phyloP scores from a whole-genome alignment of 2,797 vertebrate species.

The Argentina silus region DNA sequence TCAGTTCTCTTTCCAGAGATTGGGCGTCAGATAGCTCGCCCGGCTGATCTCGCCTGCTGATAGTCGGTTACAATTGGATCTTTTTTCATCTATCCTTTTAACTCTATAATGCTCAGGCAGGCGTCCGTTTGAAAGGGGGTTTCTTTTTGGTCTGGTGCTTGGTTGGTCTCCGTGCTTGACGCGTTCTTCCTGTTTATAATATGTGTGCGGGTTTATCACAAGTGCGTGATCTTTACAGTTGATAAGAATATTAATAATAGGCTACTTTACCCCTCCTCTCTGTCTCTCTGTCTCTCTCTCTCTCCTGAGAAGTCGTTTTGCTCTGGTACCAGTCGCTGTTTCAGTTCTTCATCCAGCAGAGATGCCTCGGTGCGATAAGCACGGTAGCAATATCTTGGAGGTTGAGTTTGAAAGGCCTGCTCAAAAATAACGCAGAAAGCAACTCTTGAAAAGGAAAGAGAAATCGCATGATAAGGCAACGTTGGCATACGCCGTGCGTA shows the following conservation, averaged over 20 bases:
- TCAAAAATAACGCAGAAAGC: conserved; percentile 62
- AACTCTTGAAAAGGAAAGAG: conserved; percentile 58
- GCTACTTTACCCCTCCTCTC: conserved; percentile 39
- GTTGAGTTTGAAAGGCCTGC: conserved; percentile 64
- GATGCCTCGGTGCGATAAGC: conserved; percentile 63
- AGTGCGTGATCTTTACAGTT: conserved; percentile 59
- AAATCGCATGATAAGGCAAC: conserved; percentile 50
- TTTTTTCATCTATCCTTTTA: conserved; percentile 75
- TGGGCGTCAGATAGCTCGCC: conserved; percentile 75
- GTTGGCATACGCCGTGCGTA: conserved; percentile 56
- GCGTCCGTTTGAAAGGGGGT: conserved; percentile 46
- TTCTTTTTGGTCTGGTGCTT: conserved; percentile 53
- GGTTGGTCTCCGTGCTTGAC: conserved; percentile 59
- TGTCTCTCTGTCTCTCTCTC: background rate
- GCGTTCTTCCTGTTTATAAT: conserved; percentile 73
- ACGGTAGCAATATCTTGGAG: conserved; percentile 68
- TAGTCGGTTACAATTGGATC: conserved; percentile 79
- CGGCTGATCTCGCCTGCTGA: conserved; percentile 75
- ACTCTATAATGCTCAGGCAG: conserved; percentile 67
- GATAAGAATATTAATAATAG: conserved; percentile 63
- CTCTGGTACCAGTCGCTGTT: conserved; percentile 64
- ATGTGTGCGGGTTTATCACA: conserved; percentile 67
- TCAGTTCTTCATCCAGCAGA: conserved; percentile 65
- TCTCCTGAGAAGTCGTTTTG: conserved; percentile 61
- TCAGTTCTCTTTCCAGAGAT: conserved; percentile 79